These are phyloP conservation scores for Falco naumanni DNA, from an alignment of 2,797 vertebrate species.

Conservation along the genomic window DNA sequence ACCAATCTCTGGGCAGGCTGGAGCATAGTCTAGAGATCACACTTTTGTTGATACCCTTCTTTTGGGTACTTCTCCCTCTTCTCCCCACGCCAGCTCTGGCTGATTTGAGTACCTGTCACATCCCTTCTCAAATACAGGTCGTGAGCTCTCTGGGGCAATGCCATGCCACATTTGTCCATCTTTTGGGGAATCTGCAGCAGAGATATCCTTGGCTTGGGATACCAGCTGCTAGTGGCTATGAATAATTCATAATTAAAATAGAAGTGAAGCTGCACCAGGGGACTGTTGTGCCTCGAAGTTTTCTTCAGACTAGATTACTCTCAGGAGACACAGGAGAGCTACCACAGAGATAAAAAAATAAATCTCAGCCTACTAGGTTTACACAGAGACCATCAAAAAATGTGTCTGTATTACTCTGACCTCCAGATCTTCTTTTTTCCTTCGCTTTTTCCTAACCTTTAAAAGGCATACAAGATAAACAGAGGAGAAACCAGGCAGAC, in stretches of 20 bases:
- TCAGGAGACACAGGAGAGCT: not conserved
- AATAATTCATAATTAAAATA: slow-evolving; percentile 33
- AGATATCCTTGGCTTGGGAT: not conserved
- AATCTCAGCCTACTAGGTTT: slow-evolving; percentile 19
- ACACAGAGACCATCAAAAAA: slow-evolving; percentile 30
- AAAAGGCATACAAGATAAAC: slow-evolving; percentile 57
- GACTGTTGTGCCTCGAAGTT: slow-evolving; percentile 6
- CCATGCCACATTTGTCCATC: not conserved
- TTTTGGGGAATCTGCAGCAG: not conserved
- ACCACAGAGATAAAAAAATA: slow-evolving; percentile 8
- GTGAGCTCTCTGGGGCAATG: not conserved
- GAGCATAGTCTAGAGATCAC: not conserved
- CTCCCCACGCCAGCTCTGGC: not conserved
- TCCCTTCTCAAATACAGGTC: not conserved
- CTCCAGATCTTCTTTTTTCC: not conserved
- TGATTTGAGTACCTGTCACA: not conserved
- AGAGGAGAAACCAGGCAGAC: slow-evolving; percentile 50
- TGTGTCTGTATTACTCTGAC: not conserved
- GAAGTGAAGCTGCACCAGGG: not conserved
- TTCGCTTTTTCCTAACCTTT: slow-evolving; percentile 52
- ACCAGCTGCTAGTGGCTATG: not conserved
- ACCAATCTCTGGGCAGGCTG: not conserved
- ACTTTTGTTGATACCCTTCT: not conserved
- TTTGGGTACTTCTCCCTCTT: not conserved
- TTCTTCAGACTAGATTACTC: not conserved